Evolutionary conservation across 2,888 invertebrate genomes (phyloP).

Genomic region (Muschampia plurimacula): DNA sequence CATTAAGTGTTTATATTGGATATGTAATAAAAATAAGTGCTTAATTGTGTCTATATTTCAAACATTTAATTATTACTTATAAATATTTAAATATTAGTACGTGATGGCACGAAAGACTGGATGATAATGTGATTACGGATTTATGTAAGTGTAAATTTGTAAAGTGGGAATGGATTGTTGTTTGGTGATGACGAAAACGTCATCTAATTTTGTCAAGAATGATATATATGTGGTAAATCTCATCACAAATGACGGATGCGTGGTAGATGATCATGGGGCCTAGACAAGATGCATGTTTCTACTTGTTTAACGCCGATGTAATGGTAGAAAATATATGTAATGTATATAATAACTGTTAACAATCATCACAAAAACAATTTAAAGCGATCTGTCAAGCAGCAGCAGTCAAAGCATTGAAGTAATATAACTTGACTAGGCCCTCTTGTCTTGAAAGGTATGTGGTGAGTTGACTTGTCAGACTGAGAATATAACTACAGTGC

Average conservation of each 20-base stretch:
- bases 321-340: no score
- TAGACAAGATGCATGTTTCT: no score
- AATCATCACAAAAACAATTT: no score
- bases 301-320: no score
- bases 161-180: not conserved
- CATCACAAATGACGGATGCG: no score
- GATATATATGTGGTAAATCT: not conserved
- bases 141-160: conserved; percentile 13
- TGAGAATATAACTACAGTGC: not conserved
- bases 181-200: not conserved
- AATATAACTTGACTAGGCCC: no score
- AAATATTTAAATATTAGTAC: conserved; percentile 17
- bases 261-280: no score
- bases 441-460: not conserved
- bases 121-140: conserved; percentile 23
- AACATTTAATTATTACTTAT: conserved; percentile 4
- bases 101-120: conserved; percentile 35
- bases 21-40: conserved; percentile 25
- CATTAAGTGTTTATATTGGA: conserved; percentile 34
- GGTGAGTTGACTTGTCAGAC: conserved; percentile 7
- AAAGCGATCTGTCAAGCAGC: no score
- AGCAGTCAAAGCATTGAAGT: no score
- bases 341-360: no score
- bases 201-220: not conserved
- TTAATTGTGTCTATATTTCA: conserved; percentile 23